Evolutionary conservation across 2,888 invertebrate genomes (phyloP), one percentile per base, ranked within the genome.

Genomic region (Ophraella communa): DNA sequence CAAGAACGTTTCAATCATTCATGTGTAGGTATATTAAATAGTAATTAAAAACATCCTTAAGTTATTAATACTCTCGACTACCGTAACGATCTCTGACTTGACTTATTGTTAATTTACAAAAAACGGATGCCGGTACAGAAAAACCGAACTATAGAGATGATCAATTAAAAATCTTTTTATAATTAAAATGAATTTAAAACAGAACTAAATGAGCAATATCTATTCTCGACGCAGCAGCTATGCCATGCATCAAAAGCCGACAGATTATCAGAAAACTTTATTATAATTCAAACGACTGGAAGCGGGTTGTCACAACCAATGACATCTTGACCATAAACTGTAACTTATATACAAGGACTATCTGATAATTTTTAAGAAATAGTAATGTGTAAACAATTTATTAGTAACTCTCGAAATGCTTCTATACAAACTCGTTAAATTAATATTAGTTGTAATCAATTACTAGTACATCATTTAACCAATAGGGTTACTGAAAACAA

Each of bases 151-250:
- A 78, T 77, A 79, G 77, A 77, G 73, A 55, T 65, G 75, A 75
- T 77, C 80, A 81, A 81, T 81, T 81, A 81, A 80, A 80, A 80
- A 80, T 80, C 78, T 79, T 80, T 79, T 79, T 79, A 78, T 81
- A 81, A 80, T 80, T 79, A 80, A 77, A 75, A 78, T 74, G 78
- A 78, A 79, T 79, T 77, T 77, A 74, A 78, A 79, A 68, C 71
- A 74, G 74, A 67, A 71, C 72, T 68, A 79, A 81, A 81, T 79
- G 78, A 80, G 81, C 80, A 77, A 81, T 81, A 80, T 80, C 80
- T 81, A 81, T 81, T 78, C 81, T 66, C 69, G 66, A 45, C 76
- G 77, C 76, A 73, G 69, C 67, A 65, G 71, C 72, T 68, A 69
- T 75, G 76, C 68, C 76, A 77, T 78, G 78, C 76, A 77, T 78